phyloP scores from a whole-genome alignment of 2,888 invertebrate species.

The Lycocerus yunnanus region DNA sequence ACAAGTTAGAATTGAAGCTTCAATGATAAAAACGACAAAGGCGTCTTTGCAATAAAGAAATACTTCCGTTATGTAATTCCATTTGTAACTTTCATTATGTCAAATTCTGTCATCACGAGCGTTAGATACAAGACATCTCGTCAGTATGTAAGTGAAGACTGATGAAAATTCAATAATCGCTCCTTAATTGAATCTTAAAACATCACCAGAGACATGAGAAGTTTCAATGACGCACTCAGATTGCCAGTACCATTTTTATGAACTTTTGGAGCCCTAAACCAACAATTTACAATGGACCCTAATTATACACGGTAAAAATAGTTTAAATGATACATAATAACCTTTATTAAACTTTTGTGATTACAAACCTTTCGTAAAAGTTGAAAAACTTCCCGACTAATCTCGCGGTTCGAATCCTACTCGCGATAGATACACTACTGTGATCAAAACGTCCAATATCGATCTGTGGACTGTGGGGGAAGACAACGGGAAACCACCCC shows the following conservation, averaged over 20 bases:
- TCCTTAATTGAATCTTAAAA: background rate
- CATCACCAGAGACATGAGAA: background rate
- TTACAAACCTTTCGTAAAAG: too few species aligned
- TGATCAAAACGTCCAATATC: too few species aligned
- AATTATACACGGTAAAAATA: too few species aligned
- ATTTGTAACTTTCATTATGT: background rate
- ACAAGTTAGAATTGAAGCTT: background rate
- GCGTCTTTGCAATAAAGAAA: background rate
- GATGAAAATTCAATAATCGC: background rate
- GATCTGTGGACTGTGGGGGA: too few species aligned
- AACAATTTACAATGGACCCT: too few species aligned
- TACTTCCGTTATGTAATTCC: background rate
- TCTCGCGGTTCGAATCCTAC: too few species aligned
- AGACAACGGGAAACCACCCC: too few species aligned
- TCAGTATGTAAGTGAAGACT: background rate
- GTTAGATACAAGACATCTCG: background rate
- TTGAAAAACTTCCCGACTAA: too few species aligned
- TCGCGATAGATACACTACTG: too few species aligned
- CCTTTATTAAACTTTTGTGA: too few species aligned
- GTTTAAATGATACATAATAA: too few species aligned
- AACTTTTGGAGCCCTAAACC: too few species aligned
- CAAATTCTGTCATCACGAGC: background rate
- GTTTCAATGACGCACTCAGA: background rate
- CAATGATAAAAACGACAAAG: background rate
- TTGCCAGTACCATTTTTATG: background rate